Evolutionary conservation across 2,888 invertebrate species (phyloP).

Genomic region (Leptopilina drosophilae): DNA sequence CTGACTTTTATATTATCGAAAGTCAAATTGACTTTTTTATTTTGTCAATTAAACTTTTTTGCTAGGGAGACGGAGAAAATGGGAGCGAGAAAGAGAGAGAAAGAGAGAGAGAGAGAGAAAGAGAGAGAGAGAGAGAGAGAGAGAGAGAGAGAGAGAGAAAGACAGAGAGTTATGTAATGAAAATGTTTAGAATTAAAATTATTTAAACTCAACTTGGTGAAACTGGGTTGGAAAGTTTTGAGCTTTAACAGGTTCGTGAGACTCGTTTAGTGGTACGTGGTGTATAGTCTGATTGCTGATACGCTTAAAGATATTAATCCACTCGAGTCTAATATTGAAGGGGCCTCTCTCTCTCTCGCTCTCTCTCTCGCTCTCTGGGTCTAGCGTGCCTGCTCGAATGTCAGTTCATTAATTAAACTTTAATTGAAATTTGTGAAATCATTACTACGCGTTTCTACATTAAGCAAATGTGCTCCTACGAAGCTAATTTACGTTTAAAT

Average conservation of each 20-base stretch:
- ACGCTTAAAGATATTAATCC: conserved; percentile 40
- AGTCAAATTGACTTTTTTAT: background rate
- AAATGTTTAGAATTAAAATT: conserved; percentile 28
- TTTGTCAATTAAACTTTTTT: conserved; percentile 4
- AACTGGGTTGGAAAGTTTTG: conserved; percentile 39
- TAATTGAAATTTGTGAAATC: conserved; percentile 41
- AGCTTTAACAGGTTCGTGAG: conserved; percentile 40
- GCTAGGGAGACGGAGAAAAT: no score
- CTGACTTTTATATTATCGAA: background rate
- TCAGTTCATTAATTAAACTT: conserved; percentile 39
- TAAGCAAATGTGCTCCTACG: conserved; percentile 17
- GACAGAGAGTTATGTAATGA: conserved; percentile 6
- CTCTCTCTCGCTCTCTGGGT: background rate
- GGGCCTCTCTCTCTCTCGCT: background rate
- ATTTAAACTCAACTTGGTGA: conserved; percentile 18
- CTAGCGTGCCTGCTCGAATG: conserved; percentile 37
- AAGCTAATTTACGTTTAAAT: conserved; percentile 36
- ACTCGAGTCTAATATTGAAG: conserved; percentile 37
- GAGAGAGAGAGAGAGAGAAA: no score
- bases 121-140: no score
- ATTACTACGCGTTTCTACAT: conserved; percentile 33
- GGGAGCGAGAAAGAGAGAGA: no score
- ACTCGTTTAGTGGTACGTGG: conserved; percentile 39
- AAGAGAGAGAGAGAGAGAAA: no score
- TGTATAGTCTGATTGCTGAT: conserved; percentile 41